Conservation (phyloP, 2,797 vertebrate species). For the Oophaga sylvatica region DNA sequence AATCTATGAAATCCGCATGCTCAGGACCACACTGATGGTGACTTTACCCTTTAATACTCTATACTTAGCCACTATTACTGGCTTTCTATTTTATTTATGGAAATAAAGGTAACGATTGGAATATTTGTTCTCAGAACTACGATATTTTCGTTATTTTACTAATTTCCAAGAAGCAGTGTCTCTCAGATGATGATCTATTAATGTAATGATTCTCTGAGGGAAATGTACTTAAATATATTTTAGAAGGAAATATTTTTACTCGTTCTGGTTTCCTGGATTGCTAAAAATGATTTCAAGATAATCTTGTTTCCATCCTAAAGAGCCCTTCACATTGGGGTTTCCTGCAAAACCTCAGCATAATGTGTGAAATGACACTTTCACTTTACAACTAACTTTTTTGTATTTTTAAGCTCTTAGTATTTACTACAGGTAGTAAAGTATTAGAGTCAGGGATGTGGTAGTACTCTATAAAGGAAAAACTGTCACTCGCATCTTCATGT, state of each 20-base stretch:
- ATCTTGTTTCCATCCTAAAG: not conserved
- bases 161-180: not conserved
- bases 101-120: not conserved
- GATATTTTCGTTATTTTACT: not conserved
- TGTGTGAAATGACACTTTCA: slow-evolving; percentile 45
- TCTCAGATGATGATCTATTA: not conserved
- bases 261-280: not conserved
- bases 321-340: not conserved
- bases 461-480: not conserved
- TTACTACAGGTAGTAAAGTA: not conserved
- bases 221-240: not conserved
- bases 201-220: not conserved
- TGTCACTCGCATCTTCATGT: not conserved
- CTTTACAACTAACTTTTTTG: slow-evolving; percentile 7
- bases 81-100: not conserved
- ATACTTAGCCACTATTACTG: not conserved
- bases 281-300: not conserved
- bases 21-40: no score
- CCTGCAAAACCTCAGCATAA: slow-evolving; percentile 41
- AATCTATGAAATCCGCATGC: no score
- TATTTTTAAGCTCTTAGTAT: not conserved
- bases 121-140: not conserved
- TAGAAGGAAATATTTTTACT: not conserved
- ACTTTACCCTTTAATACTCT: not conserved
- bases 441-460: not conserved